Conservation (phyloP, 1,140 invertebrate species). For the Melanaphis sacchari region DNA sequence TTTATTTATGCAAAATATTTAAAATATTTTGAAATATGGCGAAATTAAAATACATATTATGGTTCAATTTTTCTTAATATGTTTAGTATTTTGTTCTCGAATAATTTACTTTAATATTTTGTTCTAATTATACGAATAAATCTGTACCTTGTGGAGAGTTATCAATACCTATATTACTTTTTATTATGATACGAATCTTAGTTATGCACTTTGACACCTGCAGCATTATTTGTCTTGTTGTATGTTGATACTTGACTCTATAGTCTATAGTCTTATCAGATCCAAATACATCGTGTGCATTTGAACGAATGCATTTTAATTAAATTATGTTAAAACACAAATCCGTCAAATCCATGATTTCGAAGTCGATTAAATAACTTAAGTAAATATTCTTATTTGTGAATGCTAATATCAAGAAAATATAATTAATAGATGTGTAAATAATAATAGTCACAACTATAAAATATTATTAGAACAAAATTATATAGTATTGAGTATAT, state of each 20-base stretch:
- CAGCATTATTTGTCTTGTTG: background rate
- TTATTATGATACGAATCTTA: background rate
- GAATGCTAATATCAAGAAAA: background rate
- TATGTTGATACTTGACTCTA: background rate
- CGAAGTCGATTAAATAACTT: background rate
- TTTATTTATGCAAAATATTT: background rate
- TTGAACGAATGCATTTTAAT: slow-evolving; percentile 19
- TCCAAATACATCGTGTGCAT: slow-evolving; percentile 7
- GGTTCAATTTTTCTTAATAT: background rate
- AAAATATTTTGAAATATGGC: background rate
- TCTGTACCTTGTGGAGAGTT: background rate
- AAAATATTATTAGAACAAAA: background rate
- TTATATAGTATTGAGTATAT: background rate
- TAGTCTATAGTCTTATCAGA: background rate
- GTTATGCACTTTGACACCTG: background rate
- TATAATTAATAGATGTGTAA: background rate
- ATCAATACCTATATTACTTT: background rate
- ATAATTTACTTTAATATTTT: background rate
- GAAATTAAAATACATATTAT: background rate
- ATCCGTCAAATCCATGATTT: background rate
- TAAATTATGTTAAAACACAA: background rate
- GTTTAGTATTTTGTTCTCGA: background rate
- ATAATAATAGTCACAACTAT: background rate
- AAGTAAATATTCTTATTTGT: background rate
- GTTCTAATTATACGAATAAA: background rate